Evolutionary conservation across 2,797 vertebrate species (phyloP).

Genomic region (Sebastes cheni): DNA sequence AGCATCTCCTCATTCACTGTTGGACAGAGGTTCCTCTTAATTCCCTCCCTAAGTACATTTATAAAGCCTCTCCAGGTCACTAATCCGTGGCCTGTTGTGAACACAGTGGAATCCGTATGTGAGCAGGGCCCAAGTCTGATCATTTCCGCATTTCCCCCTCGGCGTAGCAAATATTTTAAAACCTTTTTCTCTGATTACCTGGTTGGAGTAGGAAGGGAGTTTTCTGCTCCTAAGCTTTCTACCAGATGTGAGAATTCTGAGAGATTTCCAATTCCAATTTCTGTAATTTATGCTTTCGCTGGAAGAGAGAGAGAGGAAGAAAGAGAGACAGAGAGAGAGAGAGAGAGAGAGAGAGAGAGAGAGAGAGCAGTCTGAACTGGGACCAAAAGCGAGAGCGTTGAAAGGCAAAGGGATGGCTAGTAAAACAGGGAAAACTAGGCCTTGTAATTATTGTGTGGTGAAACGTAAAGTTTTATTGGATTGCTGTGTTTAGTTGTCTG

Average conservation of each 20-base stretch:
- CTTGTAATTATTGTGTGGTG: conserved; percentile 72
- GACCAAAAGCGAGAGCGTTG: conserved; percentile 55
- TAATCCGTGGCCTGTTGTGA: conserved; percentile 45
- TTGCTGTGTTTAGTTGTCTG: conserved; percentile 61
- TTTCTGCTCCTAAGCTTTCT: conserved; percentile 59
- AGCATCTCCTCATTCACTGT: conserved; percentile 3
- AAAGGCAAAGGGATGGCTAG: conserved; percentile 51
- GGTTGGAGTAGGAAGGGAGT: conserved; percentile 41
- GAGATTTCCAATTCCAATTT: conserved; percentile 71
- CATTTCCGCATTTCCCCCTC: conserved; percentile 45
- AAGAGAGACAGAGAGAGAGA: conserved; percentile 41
- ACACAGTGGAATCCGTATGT: conserved; percentile 38
- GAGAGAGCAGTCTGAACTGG: conserved; percentile 51
- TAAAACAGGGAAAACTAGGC: conserved; percentile 53
- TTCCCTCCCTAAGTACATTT: conserved; percentile 24
- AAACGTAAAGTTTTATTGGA: conserved; percentile 69
- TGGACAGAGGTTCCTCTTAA: conserved; percentile 9
- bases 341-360: conserved; percentile 43
- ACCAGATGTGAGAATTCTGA: conserved; percentile 73
- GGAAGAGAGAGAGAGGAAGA: conserved; percentile 46
- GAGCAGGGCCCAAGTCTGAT: conserved; percentile 39
- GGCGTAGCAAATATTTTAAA: conserved; percentile 59
- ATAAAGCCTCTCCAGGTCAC: conserved; percentile 37
- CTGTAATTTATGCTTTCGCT: conserved; percentile 72
- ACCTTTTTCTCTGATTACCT: conserved; percentile 72